phyloP scores from a whole-genome alignment of 2,888 invertebrate species.

The Electrophaes corylata region DNA sequence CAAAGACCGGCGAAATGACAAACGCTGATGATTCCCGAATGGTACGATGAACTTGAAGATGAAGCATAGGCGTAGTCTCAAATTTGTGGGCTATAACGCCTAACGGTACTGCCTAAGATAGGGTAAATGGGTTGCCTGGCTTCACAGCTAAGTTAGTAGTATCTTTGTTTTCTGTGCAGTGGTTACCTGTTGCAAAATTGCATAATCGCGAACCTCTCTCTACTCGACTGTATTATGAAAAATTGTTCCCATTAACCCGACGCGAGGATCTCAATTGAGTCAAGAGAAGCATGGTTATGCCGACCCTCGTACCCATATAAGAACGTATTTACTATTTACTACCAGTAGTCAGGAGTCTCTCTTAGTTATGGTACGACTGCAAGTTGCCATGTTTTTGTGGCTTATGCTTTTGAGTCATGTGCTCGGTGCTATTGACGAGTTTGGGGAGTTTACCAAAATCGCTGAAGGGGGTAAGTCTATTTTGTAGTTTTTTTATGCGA shows the following conservation, averaged over 20 bases:
- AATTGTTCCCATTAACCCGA: constrained; percentile 64
- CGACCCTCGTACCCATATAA: constrained; percentile 63
- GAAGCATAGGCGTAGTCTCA: too few species aligned
- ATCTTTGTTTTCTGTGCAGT: too few species aligned
- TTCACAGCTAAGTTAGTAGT: too few species aligned
- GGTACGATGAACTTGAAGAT: too few species aligned
- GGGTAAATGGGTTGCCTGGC: too few species aligned
- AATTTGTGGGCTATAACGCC: too few species aligned
- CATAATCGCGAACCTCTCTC: constrained; percentile 37
- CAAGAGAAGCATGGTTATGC: constrained; percentile 66
- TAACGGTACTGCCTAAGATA: too few species aligned
- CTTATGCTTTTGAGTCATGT: constrained; percentile 51
- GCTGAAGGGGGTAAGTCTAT: constrained; percentile 49
- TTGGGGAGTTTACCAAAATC: constrained; percentile 53
- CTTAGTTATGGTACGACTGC: constrained; percentile 47
- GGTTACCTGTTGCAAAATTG: constrained; percentile 12
- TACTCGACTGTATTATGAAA: constrained; percentile 59
- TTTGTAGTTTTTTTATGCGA: too few species aligned
- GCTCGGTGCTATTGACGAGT: constrained; percentile 57
- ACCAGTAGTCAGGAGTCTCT: constrained; percentile 33
- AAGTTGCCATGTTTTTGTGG: constrained; percentile 53
- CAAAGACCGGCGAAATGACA: too few species aligned
- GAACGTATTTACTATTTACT: constrained; percentile 38
- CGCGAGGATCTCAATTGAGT: constrained; percentile 71
- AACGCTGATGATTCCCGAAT: too few species aligned